Percentiles rank a stretch among this genome's conserved stretches.
Conservation (phyloP, 2,797 vertebrate genomes). For the Squalus acanthias region DNA sequence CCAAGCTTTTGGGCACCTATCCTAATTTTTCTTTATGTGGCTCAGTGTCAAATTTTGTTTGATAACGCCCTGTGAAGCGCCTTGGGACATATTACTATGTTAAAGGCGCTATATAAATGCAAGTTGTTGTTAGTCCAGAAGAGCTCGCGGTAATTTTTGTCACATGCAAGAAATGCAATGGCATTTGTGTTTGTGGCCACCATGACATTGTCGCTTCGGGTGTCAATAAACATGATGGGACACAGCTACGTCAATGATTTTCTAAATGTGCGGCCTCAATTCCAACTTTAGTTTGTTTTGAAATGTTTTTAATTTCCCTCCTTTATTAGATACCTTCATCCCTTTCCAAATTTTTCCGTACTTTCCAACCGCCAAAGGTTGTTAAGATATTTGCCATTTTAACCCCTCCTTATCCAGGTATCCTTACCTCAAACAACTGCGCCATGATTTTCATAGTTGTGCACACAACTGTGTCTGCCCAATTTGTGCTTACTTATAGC, state of each 20-base stretch:
- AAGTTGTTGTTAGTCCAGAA: not conserved
- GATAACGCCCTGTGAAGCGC: not conserved
- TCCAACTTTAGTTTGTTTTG: not conserved
- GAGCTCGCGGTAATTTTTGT: not conserved
- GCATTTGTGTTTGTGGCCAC: not conserved
- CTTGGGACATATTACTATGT: not conserved
- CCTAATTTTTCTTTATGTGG: slow-evolving; percentile 41
- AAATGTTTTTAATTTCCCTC: not conserved
- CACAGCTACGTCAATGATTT: not conserved
- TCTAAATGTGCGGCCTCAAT: not conserved
- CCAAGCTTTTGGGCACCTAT: slow-evolving; percentile 43
- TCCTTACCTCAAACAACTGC: too few species aligned
- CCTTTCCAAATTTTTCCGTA: not conserved
- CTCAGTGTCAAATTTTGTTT: not conserved
- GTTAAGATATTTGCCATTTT: not conserved
- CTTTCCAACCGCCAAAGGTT: not conserved
- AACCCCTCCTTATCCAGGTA: not conserved
- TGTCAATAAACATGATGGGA: not conserved
- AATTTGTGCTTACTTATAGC: not conserved
- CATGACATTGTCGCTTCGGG: not conserved
- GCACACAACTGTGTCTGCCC: not conserved
- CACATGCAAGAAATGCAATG: not conserved
- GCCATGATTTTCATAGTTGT: not conserved
- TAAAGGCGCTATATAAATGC: not conserved
- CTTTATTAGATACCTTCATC: not conserved